Evolutionary conservation across 1,140 invertebrate genomes (phyloP), one percentile per base, ranked within the genome.

Genomic region (Diachasmimorpha longicaudata): DNA sequence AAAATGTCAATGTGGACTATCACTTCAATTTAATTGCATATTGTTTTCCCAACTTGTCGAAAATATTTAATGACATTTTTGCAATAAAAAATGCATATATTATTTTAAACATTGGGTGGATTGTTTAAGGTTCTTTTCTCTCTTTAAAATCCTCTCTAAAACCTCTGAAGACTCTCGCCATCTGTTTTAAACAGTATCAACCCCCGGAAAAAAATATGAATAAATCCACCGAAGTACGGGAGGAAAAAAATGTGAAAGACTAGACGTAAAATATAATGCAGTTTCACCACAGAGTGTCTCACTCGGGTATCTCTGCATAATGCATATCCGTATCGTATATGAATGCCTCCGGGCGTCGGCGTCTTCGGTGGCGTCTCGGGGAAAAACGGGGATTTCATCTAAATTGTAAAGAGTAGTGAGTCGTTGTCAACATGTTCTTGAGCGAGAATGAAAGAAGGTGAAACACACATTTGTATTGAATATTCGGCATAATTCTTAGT

Each of bases 351-450:
- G 37, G 46, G 31, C 52, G 52, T 37, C 66, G 31, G 66, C 66
- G n/a, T 63, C 58, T 63, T 13, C 58, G 58, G 58, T 63, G 58
- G 58, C 58, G 36, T 68, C 77, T 80, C 74, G 75, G 72, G 78
- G 80, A 83, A 81, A 83, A 83, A 79, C 75, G 76, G 48, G 48
- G 71, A 79, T 76, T 78, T 78, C 79, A 81, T 82, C 80, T 81
- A 78, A 81, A 82, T 81, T 80, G 80, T 78, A 80, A 80, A 81
- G 58, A 75, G 25, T 63, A 52, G 58, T 63, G 58, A 1, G 23
- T 63, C 19, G 58, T 16, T 52, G 48, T 52, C 48, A 9, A 52
- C 48, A 16, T n/a, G 48, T 1, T 6, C 48, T 52, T 13, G 48
- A 52, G 48, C 48, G 48, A n/a, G 48, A 52, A 52, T 52, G 23